phyloP scores from a whole-genome alignment of 2,113 vertebrate species.

The Redunca redunca region DNA sequence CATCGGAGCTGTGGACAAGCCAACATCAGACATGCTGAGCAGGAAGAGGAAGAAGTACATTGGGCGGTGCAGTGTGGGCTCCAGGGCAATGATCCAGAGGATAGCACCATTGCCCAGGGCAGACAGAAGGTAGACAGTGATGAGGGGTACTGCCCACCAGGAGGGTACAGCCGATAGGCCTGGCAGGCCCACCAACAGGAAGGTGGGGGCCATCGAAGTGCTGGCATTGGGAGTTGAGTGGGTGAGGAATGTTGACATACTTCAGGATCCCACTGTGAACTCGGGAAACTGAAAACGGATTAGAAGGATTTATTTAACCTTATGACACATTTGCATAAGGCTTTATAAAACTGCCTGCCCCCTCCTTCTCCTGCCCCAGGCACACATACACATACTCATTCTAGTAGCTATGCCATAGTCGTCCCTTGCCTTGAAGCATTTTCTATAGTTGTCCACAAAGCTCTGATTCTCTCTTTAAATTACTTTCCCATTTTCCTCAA shows the following conservation, averaged over 20 bases:
- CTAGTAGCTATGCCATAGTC: background rate
- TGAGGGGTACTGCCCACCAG: slow-evolving; percentile 57
- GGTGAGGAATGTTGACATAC: background rate
- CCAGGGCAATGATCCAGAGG: slow-evolving; percentile 59
- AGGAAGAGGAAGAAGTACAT: slow-evolving; percentile 65
- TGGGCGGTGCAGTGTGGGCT: slow-evolving; percentile 56
- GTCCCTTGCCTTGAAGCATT: background rate
- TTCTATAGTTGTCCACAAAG: background rate
- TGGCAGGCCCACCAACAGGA: slow-evolving; percentile 65
- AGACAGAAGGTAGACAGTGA: slow-evolving; percentile 26
- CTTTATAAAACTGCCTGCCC: background rate
- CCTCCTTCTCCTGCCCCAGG: too few species aligned
- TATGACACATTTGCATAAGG: background rate
- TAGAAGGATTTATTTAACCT: background rate
- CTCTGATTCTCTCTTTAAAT: background rate
- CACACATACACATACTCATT: background rate
- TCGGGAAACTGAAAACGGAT: slow-evolving; percentile 38
- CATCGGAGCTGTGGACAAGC: slow-evolving; percentile 54
- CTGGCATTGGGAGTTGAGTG: slow-evolving; percentile 3
- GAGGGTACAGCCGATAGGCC: slow-evolving; percentile 46
- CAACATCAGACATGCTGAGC: slow-evolving; percentile 57
- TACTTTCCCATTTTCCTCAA: background rate
- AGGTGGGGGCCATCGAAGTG: slow-evolving; percentile 37
- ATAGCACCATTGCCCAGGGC: slow-evolving; percentile 63
- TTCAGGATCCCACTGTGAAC: background rate